phyloP scores from a whole-genome alignment of 1,140 invertebrate species.

The Solenopsis fugax region DNA sequence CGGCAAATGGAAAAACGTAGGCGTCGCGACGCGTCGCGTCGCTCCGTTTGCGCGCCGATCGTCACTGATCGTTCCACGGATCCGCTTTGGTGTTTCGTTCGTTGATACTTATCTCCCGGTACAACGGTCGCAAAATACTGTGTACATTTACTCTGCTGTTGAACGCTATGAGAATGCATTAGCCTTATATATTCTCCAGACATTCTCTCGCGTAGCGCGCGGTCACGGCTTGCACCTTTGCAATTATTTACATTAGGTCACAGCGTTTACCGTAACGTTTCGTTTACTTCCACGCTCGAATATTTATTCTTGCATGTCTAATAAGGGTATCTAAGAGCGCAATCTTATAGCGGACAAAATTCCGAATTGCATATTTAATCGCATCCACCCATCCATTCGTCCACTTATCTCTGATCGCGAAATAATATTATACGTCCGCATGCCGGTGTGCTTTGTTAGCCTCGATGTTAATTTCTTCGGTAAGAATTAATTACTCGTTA shows the following conservation, averaged over 20 bases:
- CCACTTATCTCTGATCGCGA: conserved; percentile 7
- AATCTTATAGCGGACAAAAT: neutral
- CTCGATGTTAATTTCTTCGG: conserved; percentile 22
- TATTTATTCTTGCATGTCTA: conserved; percentile 43
- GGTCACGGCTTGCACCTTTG: neutral
- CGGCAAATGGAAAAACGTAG: neutral
- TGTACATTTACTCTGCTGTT: conserved; percentile 5
- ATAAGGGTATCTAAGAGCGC: neutral
- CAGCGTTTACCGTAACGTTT: conserved; percentile 29
- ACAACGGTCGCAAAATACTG: conserved; percentile 1
- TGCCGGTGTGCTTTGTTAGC: neutral
- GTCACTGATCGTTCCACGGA: conserved; percentile 15
- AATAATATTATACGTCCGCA: conserved; percentile 17
- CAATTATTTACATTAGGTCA: conserved; percentile 31
- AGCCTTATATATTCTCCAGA: conserved; percentile 43
- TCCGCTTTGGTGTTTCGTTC: neutral
- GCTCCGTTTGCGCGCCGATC: neutral
- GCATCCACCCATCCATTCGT: neutral
- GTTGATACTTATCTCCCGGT: conserved; percentile 11
- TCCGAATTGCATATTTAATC: conserved; percentile 25
- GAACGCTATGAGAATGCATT: conserved; percentile 30
- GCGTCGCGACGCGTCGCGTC: neutral
- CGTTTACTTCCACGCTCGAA: conserved; percentile 1
- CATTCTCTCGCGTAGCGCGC: neutral
- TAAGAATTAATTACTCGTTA: conserved; percentile 44